Percentiles rank a stretch among this genome's conserved stretches.
Evolutionary conservation across 2,888 invertebrate species (phyloP).

Genomic region (Caradrina clavipalpis): DNA sequence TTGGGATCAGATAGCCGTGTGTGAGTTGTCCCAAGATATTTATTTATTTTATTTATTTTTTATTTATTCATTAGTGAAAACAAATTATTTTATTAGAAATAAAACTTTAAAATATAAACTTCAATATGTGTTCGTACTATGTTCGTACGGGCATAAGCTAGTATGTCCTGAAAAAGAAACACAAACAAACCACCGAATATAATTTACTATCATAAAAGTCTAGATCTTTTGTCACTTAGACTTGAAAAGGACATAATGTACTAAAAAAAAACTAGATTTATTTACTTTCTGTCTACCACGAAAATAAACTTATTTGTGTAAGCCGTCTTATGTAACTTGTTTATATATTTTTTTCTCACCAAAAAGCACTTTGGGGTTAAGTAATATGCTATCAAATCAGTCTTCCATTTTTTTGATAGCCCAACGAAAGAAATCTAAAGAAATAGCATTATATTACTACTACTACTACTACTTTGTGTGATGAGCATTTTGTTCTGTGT

Average conservation of each 20-base stretch:
- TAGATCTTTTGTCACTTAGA: conserved; percentile 6
- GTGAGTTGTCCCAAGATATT: no score
- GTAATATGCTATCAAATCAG: not conserved
- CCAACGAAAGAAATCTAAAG: not conserved
- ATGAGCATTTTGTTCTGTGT: no score
- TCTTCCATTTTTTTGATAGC: not conserved
- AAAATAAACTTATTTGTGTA: conserved; percentile 31
- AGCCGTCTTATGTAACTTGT: conserved; percentile 11
- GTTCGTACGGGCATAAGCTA: no score
- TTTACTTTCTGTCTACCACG: conserved; percentile 2
- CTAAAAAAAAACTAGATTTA: conserved; percentile 22
- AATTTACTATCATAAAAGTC: conserved; percentile 25
- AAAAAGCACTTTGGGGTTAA: conserved; percentile 18
- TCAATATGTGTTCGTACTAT: no score
- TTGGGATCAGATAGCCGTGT: no score
- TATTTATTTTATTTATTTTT: no score
- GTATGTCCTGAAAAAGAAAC: conserved; percentile 5
- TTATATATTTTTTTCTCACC: not conserved
- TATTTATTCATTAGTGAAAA: not conserved
- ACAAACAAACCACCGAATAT: not conserved
- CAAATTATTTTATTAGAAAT: no score
- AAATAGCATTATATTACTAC: not conserved
- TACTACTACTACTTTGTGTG: no score
- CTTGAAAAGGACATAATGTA: not conserved
- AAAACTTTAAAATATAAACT: no score